Evolutionary conservation across 2,797 vertebrate species (phyloP), one percentile per base, ranked within the genome.

Genomic region (Cottoperca gobio): DNA sequence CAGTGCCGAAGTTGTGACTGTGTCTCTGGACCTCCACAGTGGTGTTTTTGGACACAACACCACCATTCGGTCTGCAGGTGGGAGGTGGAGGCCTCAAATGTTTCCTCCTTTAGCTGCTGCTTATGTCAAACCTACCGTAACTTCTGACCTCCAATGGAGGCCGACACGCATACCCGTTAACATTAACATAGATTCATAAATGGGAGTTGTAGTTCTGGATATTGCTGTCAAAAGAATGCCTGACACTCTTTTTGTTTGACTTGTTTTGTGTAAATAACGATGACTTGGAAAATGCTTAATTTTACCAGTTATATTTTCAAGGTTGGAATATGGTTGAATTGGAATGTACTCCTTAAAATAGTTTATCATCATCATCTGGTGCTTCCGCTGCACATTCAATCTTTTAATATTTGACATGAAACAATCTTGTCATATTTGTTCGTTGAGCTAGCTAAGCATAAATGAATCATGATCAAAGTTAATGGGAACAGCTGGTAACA

Each of bases 1-100:
- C 60, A 70, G 63, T 26, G 62, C 75, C 84, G 83, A 78, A 84
- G 86, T 91, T 90, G 86, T 90, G 88, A 75, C 91, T 90, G 62
- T 82, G 76, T 66, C 69, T 80, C 63, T 67, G 48, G 79, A 79
- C 78, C 79, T 87, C 82, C 79, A 73, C 57, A 63, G 63, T 76
- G 45, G 52, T 73, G 74, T 86, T 78, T 85, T 83, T 45, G 52
- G 70, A 78, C 67, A 55, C 17, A 69, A 72, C 78, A 83, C 78
- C 73, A 77, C 79, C 78, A 78, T 33, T 62, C 59, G 10, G 26
- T 76, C 46, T 60, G 33, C 42, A 60, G 33, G 52, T 61, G 62
- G 31, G 58, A 63, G 54, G 40, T 42, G 59, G 55, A 49, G 23
- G 42, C 33, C 16, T 6, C 62, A 28, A 43, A 64, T 48, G 26